These are phyloP conservation scores for Lacanobia wlatinum DNA, from an alignment of 2,888 invertebrate genomes.

Conservation along the genomic window DNA sequence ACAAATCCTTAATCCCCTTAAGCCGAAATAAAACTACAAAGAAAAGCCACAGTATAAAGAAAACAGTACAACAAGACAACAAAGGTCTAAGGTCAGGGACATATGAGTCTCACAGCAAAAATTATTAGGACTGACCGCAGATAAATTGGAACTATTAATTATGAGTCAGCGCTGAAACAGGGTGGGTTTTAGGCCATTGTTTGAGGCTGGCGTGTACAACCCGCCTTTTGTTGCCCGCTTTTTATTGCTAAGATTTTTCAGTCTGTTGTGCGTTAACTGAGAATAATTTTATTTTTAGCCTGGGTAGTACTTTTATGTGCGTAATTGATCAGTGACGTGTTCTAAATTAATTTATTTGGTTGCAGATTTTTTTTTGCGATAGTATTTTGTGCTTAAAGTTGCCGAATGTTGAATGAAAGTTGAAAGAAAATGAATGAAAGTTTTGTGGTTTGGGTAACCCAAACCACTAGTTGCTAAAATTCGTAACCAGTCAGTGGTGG, in stretches of 20 bases:
- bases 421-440: too few relatives aligned
- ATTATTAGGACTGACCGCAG: constrained; percentile 51
- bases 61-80: constrained; percentile 25
- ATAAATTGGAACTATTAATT: constrained; percentile 65
- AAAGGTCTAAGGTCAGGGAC: constrained; percentile 50
- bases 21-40: constrained; percentile 27
- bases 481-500: too few relatives aligned
- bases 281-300: constrained; percentile 21
- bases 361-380: too few relatives aligned
- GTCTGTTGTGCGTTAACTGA: constrained; percentile 25
- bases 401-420: too few relatives aligned
- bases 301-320: neutral
- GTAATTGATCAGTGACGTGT: neutral
- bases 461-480: too few relatives aligned
- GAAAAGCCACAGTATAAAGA: constrained; percentile 28
- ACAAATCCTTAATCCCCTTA: neutral
- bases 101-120: constrained; percentile 48
- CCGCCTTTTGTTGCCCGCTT: constrained; percentile 29
- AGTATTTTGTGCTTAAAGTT: too few relatives aligned
- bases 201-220: constrained; percentile 5
- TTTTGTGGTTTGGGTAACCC: too few relatives aligned
- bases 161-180: constrained; percentile 30
- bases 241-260: constrained; percentile 46
- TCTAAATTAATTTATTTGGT: neutral
- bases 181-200: constrained; percentile 38